Evolutionary conservation across 2,797 vertebrate species (phyloP), one percentile per base, ranked within the genome.

Genomic region (Coilia nasus): DNA sequence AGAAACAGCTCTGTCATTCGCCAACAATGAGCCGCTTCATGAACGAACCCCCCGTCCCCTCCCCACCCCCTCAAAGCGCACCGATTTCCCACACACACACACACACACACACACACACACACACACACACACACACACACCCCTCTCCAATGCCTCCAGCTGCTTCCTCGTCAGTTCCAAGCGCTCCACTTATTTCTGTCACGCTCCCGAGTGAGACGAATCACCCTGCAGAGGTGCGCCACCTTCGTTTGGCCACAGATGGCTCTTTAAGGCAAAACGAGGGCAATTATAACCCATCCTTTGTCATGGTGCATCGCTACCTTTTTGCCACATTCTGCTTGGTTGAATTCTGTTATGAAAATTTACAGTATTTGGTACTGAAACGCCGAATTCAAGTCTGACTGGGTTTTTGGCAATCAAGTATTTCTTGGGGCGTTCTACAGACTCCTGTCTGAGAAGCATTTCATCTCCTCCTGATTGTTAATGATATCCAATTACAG

Each of bases 11-110:
- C 83, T 60, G 47, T 84, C 54, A 60, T 60, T 15, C 25, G 35
- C 59, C 71, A 84, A 84, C 75, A 81, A 56, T 25, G 56, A 84
- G 50, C 7, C n/a, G 44, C 44, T 84, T 84, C 12, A 41, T 81
- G 25, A 25, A 41, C 35, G 35, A 41, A 5, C 35, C 17, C 11
- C 75, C 6, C 41, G 46, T 21, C 31, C 25, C 44, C 19, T 23
- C 28, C 50, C 17, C 41, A 46, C 56, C 35, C 71, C 7, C 71
- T 44, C 10, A 21, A 44, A 75, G 46, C 46, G 46, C 62, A 54
- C 50, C 9, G 2, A 54, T 9, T 41, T 41, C 35, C 9, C 50
- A 54, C 50, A 10, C 50, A 54, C 50, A 54, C 46, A 47, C 46
- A 10, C 46, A 10, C 46, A 47, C 46, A 47, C 46, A 47, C 50